Conservation (phyloP, 2,888 invertebrate genomes). For the Megaustenia siamemsis region DNA sequence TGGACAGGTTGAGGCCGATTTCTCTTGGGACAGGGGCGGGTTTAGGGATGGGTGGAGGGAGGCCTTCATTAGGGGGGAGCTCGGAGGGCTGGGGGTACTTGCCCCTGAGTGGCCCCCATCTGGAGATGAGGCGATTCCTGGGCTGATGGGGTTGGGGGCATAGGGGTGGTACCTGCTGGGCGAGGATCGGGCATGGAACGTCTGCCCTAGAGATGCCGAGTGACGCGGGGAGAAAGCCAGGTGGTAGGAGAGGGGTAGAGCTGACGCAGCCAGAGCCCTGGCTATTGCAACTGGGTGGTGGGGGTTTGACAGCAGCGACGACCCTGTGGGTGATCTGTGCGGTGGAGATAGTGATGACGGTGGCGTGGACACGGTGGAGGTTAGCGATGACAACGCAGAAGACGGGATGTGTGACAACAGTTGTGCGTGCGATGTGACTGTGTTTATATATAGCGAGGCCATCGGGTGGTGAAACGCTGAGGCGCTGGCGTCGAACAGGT, state of each 20-base stretch:
- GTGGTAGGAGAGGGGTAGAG: slow-evolving; percentile 47
- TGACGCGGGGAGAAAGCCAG: slow-evolving; percentile 50
- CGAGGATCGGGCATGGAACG: slow-evolving; percentile 82
- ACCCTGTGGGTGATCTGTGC: slow-evolving; percentile 33
- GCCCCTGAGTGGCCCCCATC: slow-evolving; percentile 25
- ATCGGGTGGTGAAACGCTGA: slow-evolving; percentile 60
- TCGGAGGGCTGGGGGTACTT: slow-evolving; percentile 46
- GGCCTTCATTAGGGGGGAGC: slow-evolving; percentile 38
- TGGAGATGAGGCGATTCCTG: slow-evolving; percentile 82
- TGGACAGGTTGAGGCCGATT: slow-evolving; percentile 50
- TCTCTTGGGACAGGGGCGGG: slow-evolving; percentile 47
- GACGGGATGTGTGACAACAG: slow-evolving; percentile 35
- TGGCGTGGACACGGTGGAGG: slow-evolving; percentile 4
- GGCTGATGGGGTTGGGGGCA: slow-evolving; percentile 62
- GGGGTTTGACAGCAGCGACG: slow-evolving; percentile 3
- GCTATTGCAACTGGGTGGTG: slow-evolving; percentile 35
- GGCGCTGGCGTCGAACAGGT: slow-evolving; percentile 51
- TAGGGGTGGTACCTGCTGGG: slow-evolving; percentile 93
- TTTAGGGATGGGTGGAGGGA: slow-evolving; percentile 37
- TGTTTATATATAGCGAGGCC: slow-evolving; percentile 58
- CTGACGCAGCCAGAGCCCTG: slow-evolving; percentile 22
- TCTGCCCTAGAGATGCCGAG: slow-evolving; percentile 63
- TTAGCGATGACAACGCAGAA: slow-evolving; percentile 19
- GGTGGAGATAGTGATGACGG: slow-evolving; percentile 38
- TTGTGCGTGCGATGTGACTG: slow-evolving; percentile 41